Base-by-base conservation (phyloP, 2,797 vertebrate genomes). In the Hirundo rustica region DNA sequence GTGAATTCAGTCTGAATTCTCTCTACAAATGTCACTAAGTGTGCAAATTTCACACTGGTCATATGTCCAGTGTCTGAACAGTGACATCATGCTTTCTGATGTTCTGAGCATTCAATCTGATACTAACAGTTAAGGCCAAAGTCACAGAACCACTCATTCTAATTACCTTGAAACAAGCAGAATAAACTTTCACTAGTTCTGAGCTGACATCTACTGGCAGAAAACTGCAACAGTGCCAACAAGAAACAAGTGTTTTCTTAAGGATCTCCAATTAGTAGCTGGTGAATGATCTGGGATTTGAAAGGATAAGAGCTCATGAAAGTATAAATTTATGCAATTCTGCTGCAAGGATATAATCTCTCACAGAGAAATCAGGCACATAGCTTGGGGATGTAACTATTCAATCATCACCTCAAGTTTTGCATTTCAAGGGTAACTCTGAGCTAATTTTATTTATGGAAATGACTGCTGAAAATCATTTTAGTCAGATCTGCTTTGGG, bases 181-280 rank as follows among this genome's bases (percentile, higher is more conserved):
- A 91, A 88, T 79, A 79, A 77, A 60, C 16, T 96, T 95, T 80
- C 55, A 86, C 16, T 51, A 53, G 96, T 97, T 88, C 36, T 53
- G 68, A 88, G 89, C 57, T 96, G 96, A 95, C 96, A 97, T 89
- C 94, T 96, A 88, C 85, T 95, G 94, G 96, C 42, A 95, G 66
- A 94, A 85, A 53, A 55, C 5, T 79, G 95, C 61, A 95, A 73
- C 80, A 57, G 64, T 8, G 22, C 18, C 18, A 47, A 36, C 53
- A 5, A 78, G 27, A 81, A 81, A 91, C 7, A 68, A 17, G 3
- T 27, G 32, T 14, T 85, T 89, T 66, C 15, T 51, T 32, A 68
- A 80, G 30, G 51, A 40, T 72, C 53, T 88, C n/a, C 44, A 55
- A 14, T 27, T 11, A 13, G 25, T 66, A 45, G 10, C 23, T 51